These are phyloP conservation scores for Callipepla californica DNA, from an alignment of 2,113 vertebrate genomes.

Conservation along the genomic window DNA sequence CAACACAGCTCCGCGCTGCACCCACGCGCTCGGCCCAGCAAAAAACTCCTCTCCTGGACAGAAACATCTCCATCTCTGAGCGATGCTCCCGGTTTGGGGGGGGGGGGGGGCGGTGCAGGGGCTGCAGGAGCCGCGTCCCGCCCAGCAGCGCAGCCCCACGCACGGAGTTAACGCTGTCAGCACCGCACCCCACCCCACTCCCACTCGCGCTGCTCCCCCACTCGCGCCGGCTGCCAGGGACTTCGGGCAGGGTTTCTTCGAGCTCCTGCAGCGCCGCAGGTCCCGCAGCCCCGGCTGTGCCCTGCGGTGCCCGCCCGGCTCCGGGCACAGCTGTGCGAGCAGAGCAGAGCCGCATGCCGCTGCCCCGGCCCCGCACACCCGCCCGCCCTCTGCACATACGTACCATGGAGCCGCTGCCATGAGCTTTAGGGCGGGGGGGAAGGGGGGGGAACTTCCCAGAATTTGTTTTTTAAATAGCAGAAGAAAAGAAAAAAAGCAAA, in stretches of 20 bases:
- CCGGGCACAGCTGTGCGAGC: neutral
- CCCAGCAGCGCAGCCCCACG: neutral
- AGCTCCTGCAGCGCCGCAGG: too few species aligned
- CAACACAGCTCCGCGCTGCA: neutral
- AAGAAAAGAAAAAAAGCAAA: neutral
- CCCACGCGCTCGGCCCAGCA: neutral
- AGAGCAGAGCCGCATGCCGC: neutral
- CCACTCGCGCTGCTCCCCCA: neutral
- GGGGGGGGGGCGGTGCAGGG: neutral
- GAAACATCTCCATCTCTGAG: neutral
- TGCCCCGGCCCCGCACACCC: neutral
- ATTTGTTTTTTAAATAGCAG: neutral
- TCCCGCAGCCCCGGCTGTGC: neutral
- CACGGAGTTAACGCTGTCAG: neutral
- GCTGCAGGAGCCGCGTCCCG: neutral
- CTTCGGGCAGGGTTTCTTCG: neutral
- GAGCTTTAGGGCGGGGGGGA: constrained; percentile 15
- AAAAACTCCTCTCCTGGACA: neutral
- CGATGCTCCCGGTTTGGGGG: neutral
- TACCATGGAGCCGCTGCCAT: constrained; percentile 54
- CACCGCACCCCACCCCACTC: neutral
- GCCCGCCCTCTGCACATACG: constrained; percentile 22
- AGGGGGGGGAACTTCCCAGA: constrained; percentile 38
- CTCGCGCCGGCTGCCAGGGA: neutral
- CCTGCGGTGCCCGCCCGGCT: neutral